Conservation (phyloP, 2,113 vertebrate species). For the Anoura caudifer region DNA sequence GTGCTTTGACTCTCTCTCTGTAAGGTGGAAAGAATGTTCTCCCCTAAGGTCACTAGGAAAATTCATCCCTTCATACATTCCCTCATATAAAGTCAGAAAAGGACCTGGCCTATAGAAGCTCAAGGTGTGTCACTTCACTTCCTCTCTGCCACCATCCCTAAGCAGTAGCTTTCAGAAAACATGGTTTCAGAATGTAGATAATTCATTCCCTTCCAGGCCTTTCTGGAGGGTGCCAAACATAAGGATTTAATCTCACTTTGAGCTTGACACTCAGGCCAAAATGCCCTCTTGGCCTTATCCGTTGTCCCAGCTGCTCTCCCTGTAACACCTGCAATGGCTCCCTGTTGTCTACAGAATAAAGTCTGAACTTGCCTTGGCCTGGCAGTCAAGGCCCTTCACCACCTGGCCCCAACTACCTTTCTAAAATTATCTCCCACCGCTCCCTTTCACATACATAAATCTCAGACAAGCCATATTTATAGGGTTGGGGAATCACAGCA, state of each 20-base stretch:
- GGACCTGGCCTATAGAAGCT: not conserved
- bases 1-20: not conserved
- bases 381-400: not conserved
- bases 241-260: not conserved
- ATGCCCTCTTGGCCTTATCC: not conserved
- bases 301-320: not conserved
- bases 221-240: not conserved
- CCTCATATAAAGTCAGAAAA: not conserved
- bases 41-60: not conserved
- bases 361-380: not conserved
- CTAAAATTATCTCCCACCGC: not conserved
- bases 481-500: not conserved
- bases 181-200: not conserved
- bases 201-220: not conserved
- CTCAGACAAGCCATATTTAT: not conserved
- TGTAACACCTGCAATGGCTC: not conserved
- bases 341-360: not conserved
- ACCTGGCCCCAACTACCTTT: not conserved
- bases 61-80: not conserved
- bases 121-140: not conserved
- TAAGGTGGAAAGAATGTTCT: not conserved
- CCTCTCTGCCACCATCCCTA: not conserved
- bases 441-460: not conserved
- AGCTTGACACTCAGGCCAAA: not conserved
- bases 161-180: not conserved